Percentiles rank a stretch among this genome's conserved stretches.
Conservation (phyloP, 1,140 invertebrate genomes). For the Formica selysi region DNA sequence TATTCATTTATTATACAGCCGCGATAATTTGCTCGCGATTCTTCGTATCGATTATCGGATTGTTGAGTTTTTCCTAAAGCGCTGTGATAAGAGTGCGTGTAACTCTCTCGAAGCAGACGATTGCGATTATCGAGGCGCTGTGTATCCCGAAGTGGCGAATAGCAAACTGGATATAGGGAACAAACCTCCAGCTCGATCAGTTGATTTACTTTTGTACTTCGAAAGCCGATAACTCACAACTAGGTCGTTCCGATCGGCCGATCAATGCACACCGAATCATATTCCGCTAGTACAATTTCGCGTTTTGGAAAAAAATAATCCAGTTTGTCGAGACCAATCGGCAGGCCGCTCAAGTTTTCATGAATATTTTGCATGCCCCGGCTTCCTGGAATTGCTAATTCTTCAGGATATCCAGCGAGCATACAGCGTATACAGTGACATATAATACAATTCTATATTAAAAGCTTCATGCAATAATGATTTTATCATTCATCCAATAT, state of each 20-base stretch:
- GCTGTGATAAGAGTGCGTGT: conserved; percentile 44
- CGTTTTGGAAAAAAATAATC: conserved; percentile 44
- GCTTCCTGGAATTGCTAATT: conserved; percentile 7
- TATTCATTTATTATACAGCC: background rate
- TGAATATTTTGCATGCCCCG: conserved; percentile 44
- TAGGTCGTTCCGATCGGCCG: conserved; percentile 55
- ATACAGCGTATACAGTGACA: no score
- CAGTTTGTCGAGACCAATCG: conserved; percentile 29
- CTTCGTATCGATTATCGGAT: background rate
- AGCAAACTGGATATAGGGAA: conserved; percentile 56
- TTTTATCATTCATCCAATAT: background rate
- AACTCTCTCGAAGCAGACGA: conserved; percentile 40
- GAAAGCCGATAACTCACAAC: conserved; percentile 58
- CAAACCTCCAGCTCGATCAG: conserved; percentile 39
- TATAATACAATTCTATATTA: background rate
- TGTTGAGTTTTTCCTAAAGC: background rate
- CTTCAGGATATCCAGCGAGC: background rate
- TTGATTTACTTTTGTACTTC: conserved; percentile 62
- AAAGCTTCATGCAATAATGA: no score
- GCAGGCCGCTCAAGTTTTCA: background rate
- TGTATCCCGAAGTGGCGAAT: conserved; percentile 55
- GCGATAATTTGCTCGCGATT: background rate
- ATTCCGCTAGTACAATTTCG: conserved; percentile 42
- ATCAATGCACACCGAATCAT: conserved; percentile 56
- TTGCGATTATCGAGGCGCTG: conserved; percentile 41